Conservation (phyloP, 2,113 vertebrate genomes). For the Indicator maculatus region DNA sequence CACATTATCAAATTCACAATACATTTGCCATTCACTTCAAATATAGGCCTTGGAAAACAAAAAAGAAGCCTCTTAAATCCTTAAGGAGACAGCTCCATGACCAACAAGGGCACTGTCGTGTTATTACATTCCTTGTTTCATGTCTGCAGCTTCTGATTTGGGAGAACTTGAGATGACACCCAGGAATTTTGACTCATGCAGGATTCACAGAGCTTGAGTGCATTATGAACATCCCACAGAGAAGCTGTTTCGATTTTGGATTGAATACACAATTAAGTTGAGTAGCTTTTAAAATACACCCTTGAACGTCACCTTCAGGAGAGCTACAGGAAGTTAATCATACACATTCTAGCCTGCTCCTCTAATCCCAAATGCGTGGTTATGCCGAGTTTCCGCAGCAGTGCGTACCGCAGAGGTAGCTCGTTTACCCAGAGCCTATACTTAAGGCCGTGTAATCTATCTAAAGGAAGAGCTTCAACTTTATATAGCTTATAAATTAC, state of each 20-base stretch:
- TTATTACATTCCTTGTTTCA: accelerated
- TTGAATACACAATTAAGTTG: neutral
- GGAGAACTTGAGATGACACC: neutral
- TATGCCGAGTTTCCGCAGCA: neutral
- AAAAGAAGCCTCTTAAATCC: neutral
- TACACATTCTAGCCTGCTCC: neutral
- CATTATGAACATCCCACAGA: conserved; percentile 37
- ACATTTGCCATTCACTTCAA: neutral
- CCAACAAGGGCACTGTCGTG: neutral
- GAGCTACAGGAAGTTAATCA: conserved; percentile 18
- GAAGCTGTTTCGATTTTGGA: conserved; percentile 19
- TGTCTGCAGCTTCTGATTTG: neutral
- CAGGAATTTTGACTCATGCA: conserved; percentile 23
- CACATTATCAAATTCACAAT: neutral
- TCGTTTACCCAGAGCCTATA: conserved; percentile 7
- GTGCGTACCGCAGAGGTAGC: neutral
- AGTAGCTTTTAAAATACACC: neutral
- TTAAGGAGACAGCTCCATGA: neutral
- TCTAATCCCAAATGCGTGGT: neutral
- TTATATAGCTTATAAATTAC: conserved; percentile 35
- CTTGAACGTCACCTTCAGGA: conserved; percentile 43
- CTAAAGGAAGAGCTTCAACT: neutral
- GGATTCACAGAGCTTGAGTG: neutral
- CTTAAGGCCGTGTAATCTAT: neutral
- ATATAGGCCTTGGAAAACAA: neutral